Evolutionary conservation across 2,113 vertebrate genomes (phyloP), one percentile per base, ranked within the genome.

Genomic region (Albula glossodonta): DNA sequence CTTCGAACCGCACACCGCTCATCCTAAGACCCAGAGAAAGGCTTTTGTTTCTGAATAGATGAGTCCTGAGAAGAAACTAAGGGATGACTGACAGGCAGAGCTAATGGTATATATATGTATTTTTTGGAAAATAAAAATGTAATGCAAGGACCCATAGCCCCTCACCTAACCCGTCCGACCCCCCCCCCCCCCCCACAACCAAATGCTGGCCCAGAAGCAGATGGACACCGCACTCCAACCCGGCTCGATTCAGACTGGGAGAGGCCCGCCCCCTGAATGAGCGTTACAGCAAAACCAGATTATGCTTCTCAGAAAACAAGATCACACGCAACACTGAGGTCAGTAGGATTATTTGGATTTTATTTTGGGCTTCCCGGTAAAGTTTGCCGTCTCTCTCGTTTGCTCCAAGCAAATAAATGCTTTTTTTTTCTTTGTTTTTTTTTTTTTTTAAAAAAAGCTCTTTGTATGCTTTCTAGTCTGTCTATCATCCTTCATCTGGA

Each of bases 301-400:
- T 31, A 74, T n/a, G n/a, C 70, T 77, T 84, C 63, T 77, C 49
- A 41, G 83, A 84, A 84, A 84, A 84, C 4, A 84, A 78, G 78
- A 52, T 82, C 22, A 82, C 80, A 52, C 56, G 25, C 12, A 79
- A 15, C 48, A 41, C 31, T 49, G 31, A 50, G 53, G 84, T 85
- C 74, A 10, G 78, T 80, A 48, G 74, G 9, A 41, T 78, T 52
- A 53, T 78, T 79, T 25, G 70, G 22, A 11, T 85, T 80, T 85
- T 79, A 85, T 85, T 85, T 85, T 6, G 17, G 52, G 31, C 31
- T 53, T 15, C 25, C 83, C 53, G 51, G 13, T 51, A 9, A 70
- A 57, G 19, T 83, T 83, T 63, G 66, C 41, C 53, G 7, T 66
- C 31, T 50, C 82, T 10, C 31, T 57, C 22, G 53, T 63, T 63